These are phyloP conservation scores for Brachymystax lenok DNA, from an alignment of 2,797 vertebrate species.

Conservation along the genomic window DNA sequence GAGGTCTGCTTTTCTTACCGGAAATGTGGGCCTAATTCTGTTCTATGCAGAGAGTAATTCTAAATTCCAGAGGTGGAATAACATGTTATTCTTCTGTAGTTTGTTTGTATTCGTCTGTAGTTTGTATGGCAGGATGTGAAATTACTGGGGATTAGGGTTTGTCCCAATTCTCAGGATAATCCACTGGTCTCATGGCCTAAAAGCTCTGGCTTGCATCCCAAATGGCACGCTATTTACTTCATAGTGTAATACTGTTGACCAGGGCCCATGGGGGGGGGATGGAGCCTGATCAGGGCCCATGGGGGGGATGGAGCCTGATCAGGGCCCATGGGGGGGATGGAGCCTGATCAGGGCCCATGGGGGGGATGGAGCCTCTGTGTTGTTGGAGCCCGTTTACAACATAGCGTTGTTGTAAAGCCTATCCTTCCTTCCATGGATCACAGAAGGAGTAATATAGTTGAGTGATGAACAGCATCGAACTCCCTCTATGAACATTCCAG, in stretches of 20 bases:
- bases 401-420: slow-evolving; percentile 45
- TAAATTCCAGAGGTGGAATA: neutral
- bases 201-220: slow-evolving; percentile 34
- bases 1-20: neutral
- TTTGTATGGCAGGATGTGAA: slow-evolving; percentile 27
- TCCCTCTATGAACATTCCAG: neutral
- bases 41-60: neutral
- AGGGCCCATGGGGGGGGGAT: neutral
- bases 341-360: no score
- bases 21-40: neutral
- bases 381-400: slow-evolving; percentile 29
- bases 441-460: neutral
- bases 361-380: neutral
- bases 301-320: no score
- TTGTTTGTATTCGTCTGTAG: slow-evolving; percentile 18
- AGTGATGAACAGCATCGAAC: neutral
- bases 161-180: slow-evolving; percentile 71
- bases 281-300: neutral
- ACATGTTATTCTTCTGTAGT: slow-evolving; percentile 22
- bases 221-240: neutral
- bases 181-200: slow-evolving; percentile 53
- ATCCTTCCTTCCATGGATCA: neutral
- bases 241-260: slow-evolving; percentile 12
- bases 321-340: neutral
- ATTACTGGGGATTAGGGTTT: slow-evolving; percentile 59